Evolutionary conservation across 2,797 vertebrate genomes (phyloP), one percentile per base, ranked within the genome.

Genomic region (Anabas testudineus): DNA sequence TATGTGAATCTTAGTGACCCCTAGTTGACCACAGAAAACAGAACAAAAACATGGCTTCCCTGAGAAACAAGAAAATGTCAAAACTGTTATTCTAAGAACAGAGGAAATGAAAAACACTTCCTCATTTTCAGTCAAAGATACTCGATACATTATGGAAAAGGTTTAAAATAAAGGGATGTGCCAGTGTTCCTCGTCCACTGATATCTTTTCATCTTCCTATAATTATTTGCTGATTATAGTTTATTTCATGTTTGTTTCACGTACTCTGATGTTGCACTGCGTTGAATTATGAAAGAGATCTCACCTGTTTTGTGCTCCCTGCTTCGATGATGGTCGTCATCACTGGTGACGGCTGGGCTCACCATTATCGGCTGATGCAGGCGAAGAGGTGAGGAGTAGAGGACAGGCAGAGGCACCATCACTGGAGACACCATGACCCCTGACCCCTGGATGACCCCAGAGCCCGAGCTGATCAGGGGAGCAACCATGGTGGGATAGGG

Each of bases 301-400:
- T 85, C 72, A 93, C 92, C 86, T 78, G 83, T 75, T 46, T 87
- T 88, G 54, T 80, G 75, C 42, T 88, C 81, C 52, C 88, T 79
- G 74, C 78, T 85, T 56, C 80, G 80, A 53, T 75, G 86, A 28
- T 66, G 80, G 60, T 97, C 95, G 0, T 96, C 93, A 0, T 95
- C 90, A 37, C 94, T 81, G 58, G 90, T 62, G 3, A 94, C 80
- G 32, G 95, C 90, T 2, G 61, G 59, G 84, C 76, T 90, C 64
- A 98, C 93, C 94, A 98, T 96, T 70, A 98, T 94, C 5, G 94
- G 80, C 80, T 95, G 95, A 74, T 94, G 93, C 79, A 99, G 92
- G 86, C 96, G 94, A 48, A 97, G 93, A 62, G 95, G 92, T 5
- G 95, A 89, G 0, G 95, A 87, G 83, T 97, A 98, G 90, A 98